Evolutionary conservation across 2,113 vertebrate genomes (phyloP).

Genomic region (Greenwoodochromis staneri): DNA sequence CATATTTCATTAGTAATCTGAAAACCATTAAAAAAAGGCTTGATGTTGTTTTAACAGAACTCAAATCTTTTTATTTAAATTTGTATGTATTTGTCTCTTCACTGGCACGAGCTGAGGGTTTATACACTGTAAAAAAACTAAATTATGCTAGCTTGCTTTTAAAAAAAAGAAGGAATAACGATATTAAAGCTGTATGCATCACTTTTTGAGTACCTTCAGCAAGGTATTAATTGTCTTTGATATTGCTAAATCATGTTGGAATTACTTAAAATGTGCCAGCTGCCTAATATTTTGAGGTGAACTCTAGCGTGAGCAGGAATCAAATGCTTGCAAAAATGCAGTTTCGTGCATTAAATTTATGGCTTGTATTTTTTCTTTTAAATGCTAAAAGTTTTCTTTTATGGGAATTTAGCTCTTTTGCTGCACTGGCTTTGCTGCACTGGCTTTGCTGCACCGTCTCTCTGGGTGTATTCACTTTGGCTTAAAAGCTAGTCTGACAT

Average conservation of each 20-base stretch:
- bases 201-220: constrained; percentile 38
- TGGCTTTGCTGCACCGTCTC: neutral
- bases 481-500: neutral
- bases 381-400: neutral
- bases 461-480: neutral
- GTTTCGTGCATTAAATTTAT: constrained; percentile 21
- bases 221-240: neutral
- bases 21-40: neutral
- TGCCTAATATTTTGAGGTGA: constrained; percentile 7
- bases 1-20: constrained; percentile 19
- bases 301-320: neutral
- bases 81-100: constrained; percentile 61
- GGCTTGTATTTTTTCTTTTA: neutral
- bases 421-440: neutral
- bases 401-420: neutral
- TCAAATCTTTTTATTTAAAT: constrained; percentile 47
- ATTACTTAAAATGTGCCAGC: constrained; percentile 26
- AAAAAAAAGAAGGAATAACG: neutral
- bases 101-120: constrained; percentile 59
- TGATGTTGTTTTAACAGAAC: constrained; percentile 31
- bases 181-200: neutral
- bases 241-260: constrained; percentile 8
- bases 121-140: constrained; percentile 56
- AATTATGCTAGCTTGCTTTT: constrained; percentile 14
- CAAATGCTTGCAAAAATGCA: constrained; percentile 21